Conservation (phyloP, 2,888 invertebrate species). For the Vannuccia rotundouncinata region DNA sequence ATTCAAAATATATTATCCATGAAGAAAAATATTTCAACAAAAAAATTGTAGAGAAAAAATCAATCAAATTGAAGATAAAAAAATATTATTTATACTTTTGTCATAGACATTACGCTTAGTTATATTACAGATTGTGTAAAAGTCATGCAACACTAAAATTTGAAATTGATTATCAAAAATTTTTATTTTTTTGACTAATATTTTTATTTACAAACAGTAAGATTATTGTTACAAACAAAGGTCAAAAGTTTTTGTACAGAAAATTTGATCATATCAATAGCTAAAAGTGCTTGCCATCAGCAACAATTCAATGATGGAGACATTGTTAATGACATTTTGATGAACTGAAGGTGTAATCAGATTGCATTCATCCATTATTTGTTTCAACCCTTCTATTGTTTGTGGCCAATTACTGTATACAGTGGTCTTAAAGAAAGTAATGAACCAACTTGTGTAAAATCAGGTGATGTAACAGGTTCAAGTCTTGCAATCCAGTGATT, state of each 20-base stretch:
- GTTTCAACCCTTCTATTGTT: not conserved
- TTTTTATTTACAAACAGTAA: not conserved
- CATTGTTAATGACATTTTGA: not conserved
- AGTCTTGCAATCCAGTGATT: not conserved
- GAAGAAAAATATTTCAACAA: too few relatives aligned
- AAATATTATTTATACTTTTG: too few relatives aligned
- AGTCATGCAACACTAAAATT: not conserved
- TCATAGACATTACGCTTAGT: too few relatives aligned
- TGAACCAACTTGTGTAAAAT: not conserved
- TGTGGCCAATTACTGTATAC: not conserved
- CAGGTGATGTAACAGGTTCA: not conserved
- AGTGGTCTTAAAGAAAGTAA: not conserved
- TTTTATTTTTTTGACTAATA: not conserved
- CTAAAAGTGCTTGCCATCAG: not conserved
- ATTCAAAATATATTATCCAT: too few relatives aligned
- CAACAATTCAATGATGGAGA: not conserved
- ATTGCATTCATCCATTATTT: not conserved
- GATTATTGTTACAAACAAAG: not conserved
- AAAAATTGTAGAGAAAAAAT: too few relatives aligned
- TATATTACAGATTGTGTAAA: too few relatives aligned
- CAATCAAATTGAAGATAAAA: too few relatives aligned
- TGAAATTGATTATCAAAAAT: not conserved
- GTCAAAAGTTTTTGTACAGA: not conserved
- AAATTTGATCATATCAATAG: not conserved
- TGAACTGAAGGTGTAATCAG: not conserved